phyloP scores from a whole-genome alignment of 1,140 invertebrate genomes.

The Dinoponera quadriceps region DNA sequence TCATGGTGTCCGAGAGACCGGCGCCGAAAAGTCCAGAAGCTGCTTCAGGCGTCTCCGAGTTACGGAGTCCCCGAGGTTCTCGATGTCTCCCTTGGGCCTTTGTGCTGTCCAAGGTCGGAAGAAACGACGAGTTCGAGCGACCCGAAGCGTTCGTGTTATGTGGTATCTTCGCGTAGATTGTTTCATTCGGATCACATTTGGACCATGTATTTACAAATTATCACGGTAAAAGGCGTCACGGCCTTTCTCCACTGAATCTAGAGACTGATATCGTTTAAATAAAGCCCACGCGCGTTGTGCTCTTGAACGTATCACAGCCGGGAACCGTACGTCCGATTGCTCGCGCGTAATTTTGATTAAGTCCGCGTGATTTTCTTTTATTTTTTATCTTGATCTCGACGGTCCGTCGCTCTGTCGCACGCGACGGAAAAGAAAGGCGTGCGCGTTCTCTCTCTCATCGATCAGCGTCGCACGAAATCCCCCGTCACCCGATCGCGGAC shows the following conservation, averaged over 20 bases:
- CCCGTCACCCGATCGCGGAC: too few species aligned
- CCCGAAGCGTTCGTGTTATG: constrained; percentile 38
- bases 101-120: not conserved
- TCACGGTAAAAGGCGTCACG: constrained; percentile 67
- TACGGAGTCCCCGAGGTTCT: not conserved
- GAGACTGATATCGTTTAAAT: constrained; percentile 73
- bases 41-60: too few species aligned
- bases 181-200: constrained; percentile 67
- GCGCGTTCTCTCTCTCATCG: too few species aligned
- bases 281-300: constrained; percentile 6
- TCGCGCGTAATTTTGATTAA: too few species aligned
- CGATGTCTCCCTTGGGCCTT: not conserved
- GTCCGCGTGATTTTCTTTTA: not conserved
- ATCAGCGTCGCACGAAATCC: too few species aligned
- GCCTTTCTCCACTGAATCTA: constrained; percentile 69
- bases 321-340: constrained; percentile 34
- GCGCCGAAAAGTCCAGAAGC: too few species aligned
- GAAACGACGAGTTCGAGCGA: constrained; percentile 17
- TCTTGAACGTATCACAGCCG: not conserved
- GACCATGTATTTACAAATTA: constrained; percentile 71
- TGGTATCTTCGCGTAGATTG: constrained; percentile 60
- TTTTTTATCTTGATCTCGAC: not conserved
- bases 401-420: not conserved
- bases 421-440: too few species aligned
- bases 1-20: too few species aligned